phyloP scores from a whole-genome alignment of 2,888 invertebrate genomes.

The Machimus rusticus region DNA sequence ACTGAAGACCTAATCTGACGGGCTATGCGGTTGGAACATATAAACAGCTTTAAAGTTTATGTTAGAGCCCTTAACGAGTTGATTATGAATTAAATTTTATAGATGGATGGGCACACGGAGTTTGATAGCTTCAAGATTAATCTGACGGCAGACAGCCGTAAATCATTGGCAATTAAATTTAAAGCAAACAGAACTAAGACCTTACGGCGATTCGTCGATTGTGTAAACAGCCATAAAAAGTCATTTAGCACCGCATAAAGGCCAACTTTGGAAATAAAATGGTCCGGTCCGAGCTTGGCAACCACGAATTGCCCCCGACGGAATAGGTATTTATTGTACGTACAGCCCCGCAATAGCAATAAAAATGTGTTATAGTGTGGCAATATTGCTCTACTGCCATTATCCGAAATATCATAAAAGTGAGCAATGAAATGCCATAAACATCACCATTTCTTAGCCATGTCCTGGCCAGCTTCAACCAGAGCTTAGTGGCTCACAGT shows the following conservation, averaged over 20 bases:
- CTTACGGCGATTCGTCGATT: background rate
- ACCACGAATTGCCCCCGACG: background rate
- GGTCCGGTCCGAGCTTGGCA: background rate
- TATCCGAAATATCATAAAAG: constrained; percentile 38
- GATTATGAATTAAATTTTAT: constrained; percentile 15
- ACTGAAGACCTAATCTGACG: background rate
- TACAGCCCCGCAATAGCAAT: constrained; percentile 29
- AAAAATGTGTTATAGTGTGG: constrained; percentile 38
- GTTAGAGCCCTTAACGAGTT: background rate
- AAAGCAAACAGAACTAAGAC: constrained; percentile 16
- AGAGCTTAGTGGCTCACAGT: background rate
- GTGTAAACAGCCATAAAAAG: constrained; percentile 24
- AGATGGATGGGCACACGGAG: background rate
- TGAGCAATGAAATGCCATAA: constrained; percentile 13
- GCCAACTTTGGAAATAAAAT: constrained; percentile 17
- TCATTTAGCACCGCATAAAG: constrained; percentile 33
- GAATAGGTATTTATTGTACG: constrained; percentile 5
- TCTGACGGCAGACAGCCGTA: constrained; percentile 15
- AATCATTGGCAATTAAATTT: constrained; percentile 28
- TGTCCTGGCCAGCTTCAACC: background rate
- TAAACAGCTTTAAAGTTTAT: background rate
- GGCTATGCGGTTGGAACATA: background rate
- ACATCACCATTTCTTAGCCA: background rate
- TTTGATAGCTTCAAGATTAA: background rate
- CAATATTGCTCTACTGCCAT: constrained; percentile 13